A percentile compares a stretch with the other conserved stretches of the same genome.
These are phyloP conservation scores for Grammomys dolichurus DNA, from an alignment of 2,113 vertebrate genomes.

Conservation along the genomic window DNA sequence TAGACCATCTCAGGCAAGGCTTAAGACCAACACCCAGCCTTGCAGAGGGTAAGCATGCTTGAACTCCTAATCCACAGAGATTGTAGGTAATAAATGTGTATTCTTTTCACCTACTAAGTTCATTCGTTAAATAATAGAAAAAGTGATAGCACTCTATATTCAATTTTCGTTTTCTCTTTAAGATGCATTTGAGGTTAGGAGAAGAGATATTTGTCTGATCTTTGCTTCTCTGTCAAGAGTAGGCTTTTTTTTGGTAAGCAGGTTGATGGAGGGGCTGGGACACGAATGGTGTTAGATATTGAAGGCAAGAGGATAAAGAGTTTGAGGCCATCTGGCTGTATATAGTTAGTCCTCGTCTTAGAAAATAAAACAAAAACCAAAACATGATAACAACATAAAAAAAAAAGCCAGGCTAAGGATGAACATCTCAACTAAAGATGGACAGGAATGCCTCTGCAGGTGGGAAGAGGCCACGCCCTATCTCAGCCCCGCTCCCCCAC, in stretches of 20 bases:
- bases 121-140: not conserved
- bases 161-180: not conserved
- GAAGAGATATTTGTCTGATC: not conserved
- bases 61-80: not conserved
- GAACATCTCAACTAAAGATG: not conserved
- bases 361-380: not conserved
- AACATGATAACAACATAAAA: not conserved
- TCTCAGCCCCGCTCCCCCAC: not conserved
- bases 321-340: not conserved
- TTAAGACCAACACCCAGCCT: not conserved
- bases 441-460: no score
- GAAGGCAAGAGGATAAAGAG: not conserved
- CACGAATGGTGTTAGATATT: not conserved
- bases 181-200: not conserved
- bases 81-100: not conserved
- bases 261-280: not conserved
- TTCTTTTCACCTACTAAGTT: not conserved
- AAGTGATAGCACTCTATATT: not conserved
- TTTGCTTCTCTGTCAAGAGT: not conserved
- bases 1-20: not conserved
- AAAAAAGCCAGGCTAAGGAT: not conserved
- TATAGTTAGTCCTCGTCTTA: not conserved
- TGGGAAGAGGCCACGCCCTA: accelerated
- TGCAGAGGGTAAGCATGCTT: not conserved
- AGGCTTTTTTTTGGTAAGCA: not conserved